Percentiles rank a stretch among this genome's conserved stretches.
These are phyloP conservation scores for Odobenus rosmarus DNA, from an alignment of 2,113 vertebrate species.

Conservation along the genomic window DNA sequence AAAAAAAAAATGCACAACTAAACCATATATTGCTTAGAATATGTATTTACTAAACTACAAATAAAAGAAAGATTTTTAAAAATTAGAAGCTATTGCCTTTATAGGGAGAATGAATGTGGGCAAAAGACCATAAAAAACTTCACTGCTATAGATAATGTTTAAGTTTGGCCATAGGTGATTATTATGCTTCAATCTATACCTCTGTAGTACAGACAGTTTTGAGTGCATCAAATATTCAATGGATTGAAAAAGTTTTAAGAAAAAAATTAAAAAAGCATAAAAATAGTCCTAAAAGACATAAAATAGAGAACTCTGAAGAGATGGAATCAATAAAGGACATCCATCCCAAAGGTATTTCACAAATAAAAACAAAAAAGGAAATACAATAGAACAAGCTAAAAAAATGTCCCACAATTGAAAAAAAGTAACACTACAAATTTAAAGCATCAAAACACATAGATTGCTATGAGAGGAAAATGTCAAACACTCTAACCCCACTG, in stretches of 20 bases:
- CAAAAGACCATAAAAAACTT: background rate
- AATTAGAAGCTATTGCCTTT: background rate
- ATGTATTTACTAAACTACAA: background rate
- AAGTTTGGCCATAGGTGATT: background rate
- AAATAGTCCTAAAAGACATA: background rate
- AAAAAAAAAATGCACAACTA: background rate
- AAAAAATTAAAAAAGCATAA: background rate
- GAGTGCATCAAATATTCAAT: background rate
- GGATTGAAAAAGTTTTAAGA: background rate
- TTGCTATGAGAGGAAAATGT: background rate
- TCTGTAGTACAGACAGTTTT: background rate
- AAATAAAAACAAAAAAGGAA: background rate
- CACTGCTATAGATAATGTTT: background rate
- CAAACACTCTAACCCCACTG: background rate
- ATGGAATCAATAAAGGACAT: background rate
- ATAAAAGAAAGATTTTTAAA: background rate
- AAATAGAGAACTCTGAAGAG: slow-evolving; percentile 1
- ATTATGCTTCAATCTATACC: background rate
- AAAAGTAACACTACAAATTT: background rate
- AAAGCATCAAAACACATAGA: background rate
- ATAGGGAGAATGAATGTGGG: background rate
- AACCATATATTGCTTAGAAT: background rate
- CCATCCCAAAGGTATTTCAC: background rate
- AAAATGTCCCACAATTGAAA: background rate
- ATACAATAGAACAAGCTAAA: background rate